These are phyloP conservation scores for Parthenolecanium corni DNA, from an alignment of 2,888 invertebrate genomes.

Conservation along the genomic window DNA sequence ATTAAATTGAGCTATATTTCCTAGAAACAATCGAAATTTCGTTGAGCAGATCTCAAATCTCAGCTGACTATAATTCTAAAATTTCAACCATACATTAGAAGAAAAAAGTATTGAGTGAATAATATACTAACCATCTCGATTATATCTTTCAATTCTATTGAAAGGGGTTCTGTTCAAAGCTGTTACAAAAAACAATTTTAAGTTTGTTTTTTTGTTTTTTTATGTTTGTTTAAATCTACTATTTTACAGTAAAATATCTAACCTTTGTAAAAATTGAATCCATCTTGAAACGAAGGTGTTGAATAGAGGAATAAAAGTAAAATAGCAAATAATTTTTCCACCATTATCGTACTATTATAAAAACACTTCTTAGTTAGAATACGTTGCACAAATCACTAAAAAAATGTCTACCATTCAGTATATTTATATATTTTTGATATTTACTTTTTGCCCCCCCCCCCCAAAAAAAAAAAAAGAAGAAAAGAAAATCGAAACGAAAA, in stretches of 20 bases:
- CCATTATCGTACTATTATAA: not conserved
- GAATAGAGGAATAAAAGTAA: not conserved
- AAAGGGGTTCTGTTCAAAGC: conserved; percentile 20
- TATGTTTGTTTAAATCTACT: not conserved
- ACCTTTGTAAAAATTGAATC: conserved; percentile 28
- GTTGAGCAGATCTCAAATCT: too few species aligned
- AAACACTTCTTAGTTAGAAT: not conserved
- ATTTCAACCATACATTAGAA: too few species aligned
- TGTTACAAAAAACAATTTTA: not conserved
- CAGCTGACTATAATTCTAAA: too few species aligned
- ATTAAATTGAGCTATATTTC: not conserved
- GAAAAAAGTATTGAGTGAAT: too few species aligned
- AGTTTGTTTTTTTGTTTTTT: too few species aligned
- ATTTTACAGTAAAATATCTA: not conserved
- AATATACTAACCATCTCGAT: conserved; percentile 12
- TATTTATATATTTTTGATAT: not conserved
- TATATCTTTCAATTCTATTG: conserved; percentile 14
- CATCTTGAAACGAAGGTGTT: not conserved
- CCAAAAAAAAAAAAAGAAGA: not conserved
- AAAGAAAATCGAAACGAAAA: not conserved
- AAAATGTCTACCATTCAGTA: not conserved
- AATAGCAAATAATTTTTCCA: not conserved
- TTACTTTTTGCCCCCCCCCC: not conserved
- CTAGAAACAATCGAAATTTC: too few species aligned
- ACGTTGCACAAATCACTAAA: not conserved